A percentile compares a stretch with the other conserved stretches of the same genome.
These are phyloP conservation scores for Agonopterix heracliana DNA, from an alignment of 2,888 invertebrate species.

Conservation along the genomic window DNA sequence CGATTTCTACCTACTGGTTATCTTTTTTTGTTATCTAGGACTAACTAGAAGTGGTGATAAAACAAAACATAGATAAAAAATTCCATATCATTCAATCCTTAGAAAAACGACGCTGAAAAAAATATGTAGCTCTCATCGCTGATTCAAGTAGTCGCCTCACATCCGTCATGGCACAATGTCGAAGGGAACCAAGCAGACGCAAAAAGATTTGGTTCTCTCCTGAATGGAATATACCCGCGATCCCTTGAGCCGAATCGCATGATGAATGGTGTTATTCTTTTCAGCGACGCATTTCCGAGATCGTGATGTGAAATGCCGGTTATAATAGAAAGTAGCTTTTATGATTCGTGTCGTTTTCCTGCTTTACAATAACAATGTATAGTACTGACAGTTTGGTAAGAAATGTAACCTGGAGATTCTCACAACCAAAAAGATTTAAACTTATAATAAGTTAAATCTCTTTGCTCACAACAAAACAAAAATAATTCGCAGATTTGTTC, in stretches of 20 bases:
- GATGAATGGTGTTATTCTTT: constrained; percentile 69
- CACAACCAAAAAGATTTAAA: too few relatives aligned
- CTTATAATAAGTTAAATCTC: too few relatives aligned
- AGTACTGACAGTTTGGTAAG: too few relatives aligned
- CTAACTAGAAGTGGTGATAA: too few relatives aligned
- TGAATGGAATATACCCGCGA: constrained; percentile 27
- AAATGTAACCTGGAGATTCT: too few relatives aligned
- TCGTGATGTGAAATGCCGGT: constrained; percentile 33
- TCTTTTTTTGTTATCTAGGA: too few relatives aligned
- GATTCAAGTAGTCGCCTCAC: constrained; percentile 10
- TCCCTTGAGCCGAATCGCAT: constrained; percentile 58
- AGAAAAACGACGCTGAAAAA: too few relatives aligned
- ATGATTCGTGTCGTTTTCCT: constrained; percentile 4
- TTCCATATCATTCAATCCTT: too few relatives aligned
- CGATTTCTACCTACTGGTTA: too few relatives aligned
- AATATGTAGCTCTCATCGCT: not conserved
- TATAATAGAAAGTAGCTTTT: constrained; percentile 8
- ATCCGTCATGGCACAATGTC: constrained; percentile 39
- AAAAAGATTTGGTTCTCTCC: constrained; percentile 57
- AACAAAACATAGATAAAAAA: too few relatives aligned
- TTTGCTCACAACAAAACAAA: too few relatives aligned
- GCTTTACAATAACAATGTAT: not conserved
- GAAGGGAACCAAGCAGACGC: constrained; percentile 40
- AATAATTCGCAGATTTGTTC: too few relatives aligned
- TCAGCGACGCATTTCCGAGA: constrained; percentile 32